A percentile compares a stretch with the other conserved stretches of the same genome.
phyloP scores from a whole-genome alignment of 2,888 invertebrate species.

The Toxonevra muliebris region DNA sequence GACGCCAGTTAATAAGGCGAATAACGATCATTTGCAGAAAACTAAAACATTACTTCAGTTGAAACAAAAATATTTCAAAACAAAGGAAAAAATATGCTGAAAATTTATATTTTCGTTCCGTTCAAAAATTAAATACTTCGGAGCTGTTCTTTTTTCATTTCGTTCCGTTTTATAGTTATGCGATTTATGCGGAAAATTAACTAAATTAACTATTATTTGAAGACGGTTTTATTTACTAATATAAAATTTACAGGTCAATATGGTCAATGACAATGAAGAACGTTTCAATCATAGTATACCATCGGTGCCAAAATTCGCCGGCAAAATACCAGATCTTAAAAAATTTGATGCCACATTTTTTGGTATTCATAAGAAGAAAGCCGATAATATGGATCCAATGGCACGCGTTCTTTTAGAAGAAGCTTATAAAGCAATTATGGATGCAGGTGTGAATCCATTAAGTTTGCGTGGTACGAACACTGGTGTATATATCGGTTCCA shows the following conservation, averaged over 20 bases:
- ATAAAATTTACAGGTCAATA: slow-evolving; percentile 70
- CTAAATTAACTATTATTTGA: too few relatives aligned
- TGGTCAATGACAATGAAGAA: slow-evolving; percentile 81
- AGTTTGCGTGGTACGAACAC: slow-evolving; percentile 70
- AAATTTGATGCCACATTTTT: slow-evolving; percentile 78
- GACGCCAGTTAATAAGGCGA: too few relatives aligned
- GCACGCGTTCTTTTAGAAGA: slow-evolving; percentile 77
- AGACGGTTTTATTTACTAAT: neutral
- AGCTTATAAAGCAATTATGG: slow-evolving; percentile 76
- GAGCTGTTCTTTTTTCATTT: too few relatives aligned
- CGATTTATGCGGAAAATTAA: too few relatives aligned
- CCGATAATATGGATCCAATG: slow-evolving; percentile 76
- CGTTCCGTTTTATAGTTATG: too few relatives aligned
- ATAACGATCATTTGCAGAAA: too few relatives aligned
- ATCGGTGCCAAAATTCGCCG: slow-evolving; percentile 77
- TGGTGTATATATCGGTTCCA: slow-evolving; percentile 75
- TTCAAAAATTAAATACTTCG: too few relatives aligned
- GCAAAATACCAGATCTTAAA: slow-evolving; percentile 74
- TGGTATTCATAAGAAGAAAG: slow-evolving; percentile 74
- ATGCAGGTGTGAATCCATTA: slow-evolving; percentile 73
- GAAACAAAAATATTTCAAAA: too few relatives aligned
- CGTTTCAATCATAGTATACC: slow-evolving; percentile 77
- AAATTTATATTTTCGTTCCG: too few relatives aligned
- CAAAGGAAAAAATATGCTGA: too few relatives aligned
- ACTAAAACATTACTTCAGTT: too few relatives aligned